These are phyloP conservation scores for Eidolon helvum DNA, from an alignment of 2,113 vertebrate species.

Conservation along the genomic window DNA sequence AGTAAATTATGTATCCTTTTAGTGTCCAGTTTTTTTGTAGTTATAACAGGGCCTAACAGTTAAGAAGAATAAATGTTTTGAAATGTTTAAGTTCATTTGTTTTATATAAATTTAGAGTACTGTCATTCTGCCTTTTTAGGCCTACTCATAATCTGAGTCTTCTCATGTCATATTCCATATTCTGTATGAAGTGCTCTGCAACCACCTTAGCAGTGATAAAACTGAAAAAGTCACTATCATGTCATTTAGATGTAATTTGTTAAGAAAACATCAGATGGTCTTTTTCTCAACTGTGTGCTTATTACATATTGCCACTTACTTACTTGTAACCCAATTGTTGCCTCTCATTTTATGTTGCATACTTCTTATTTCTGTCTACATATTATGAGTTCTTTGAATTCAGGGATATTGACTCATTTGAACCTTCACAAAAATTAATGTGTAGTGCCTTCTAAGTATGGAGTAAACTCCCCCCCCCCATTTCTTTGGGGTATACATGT, in stretches of 20 bases:
- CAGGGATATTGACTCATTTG: constrained; percentile 16
- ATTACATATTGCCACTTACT: not conserved
- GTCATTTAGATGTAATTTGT: constrained; percentile 36
- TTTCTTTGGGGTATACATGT: not conserved
- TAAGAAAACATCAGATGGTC: constrained; percentile 10
- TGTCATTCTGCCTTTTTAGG: not conserved
- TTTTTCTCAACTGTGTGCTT: constrained; percentile 32
- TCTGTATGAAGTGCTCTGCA: constrained; percentile 33
- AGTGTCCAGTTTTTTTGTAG: not conserved
- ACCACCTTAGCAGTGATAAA: not conserved
- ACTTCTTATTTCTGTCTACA: not conserved
- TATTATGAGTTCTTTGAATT: constrained; percentile 33
- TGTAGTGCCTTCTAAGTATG: not conserved
- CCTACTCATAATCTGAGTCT: not conserved
- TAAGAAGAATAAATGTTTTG: not conserved
- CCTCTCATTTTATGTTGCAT: not conserved
- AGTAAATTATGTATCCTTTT: not conserved
- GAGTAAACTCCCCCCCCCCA: not conserved
- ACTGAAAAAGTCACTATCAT: not conserved
- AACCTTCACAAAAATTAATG: constrained; percentile 26
- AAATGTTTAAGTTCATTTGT: constrained; percentile 15
- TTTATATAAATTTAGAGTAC: not conserved
- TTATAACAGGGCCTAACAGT: not conserved
- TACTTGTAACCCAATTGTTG: not conserved
- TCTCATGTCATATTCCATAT: not conserved